Percentiles rank a stretch among this genome's conserved stretches.
Conservation (phyloP, 2,797 vertebrate species). For the Gadopsis marmoratus region DNA sequence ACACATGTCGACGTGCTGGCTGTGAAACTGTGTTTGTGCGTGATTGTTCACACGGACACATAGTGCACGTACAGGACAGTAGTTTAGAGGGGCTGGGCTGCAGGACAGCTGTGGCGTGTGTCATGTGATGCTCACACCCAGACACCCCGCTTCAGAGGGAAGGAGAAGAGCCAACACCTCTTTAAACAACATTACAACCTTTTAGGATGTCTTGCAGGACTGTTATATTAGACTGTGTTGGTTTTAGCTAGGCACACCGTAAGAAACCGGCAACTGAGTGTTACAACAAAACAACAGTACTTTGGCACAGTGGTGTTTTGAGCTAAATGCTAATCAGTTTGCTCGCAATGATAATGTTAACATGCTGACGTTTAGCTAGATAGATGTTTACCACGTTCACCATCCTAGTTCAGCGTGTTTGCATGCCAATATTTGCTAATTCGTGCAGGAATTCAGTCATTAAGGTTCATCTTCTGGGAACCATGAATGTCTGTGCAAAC, state of each 20-base stretch:
- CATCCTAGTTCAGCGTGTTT: background rate
- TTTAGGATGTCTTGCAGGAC: background rate
- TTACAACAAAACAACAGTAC: background rate
- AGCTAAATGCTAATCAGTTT: background rate
- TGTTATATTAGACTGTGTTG: background rate
- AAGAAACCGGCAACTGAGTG: background rate
- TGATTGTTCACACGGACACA: too few relatives aligned
- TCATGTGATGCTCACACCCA: conserved; percentile 49
- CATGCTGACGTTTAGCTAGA: background rate
- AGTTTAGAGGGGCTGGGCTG: conserved; percentile 1
- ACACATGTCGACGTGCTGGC: background rate
- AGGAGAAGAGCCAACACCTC: background rate
- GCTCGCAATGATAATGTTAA: background rate
- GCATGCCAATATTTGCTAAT: background rate
- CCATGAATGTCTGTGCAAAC: background rate
- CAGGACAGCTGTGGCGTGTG: conserved; percentile 47
- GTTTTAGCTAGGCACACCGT: background rate
- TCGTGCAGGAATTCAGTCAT: background rate
- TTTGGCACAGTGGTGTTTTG: background rate
- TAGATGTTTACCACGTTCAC: background rate
- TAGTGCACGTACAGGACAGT: conserved; percentile 4
- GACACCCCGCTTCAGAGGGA: conserved; percentile 52
- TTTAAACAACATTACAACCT: too few relatives aligned
- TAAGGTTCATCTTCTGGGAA: background rate
- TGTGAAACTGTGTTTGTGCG: background rate